Conservation (phyloP, 2,797 vertebrate species). For the Esox lucius region DNA sequence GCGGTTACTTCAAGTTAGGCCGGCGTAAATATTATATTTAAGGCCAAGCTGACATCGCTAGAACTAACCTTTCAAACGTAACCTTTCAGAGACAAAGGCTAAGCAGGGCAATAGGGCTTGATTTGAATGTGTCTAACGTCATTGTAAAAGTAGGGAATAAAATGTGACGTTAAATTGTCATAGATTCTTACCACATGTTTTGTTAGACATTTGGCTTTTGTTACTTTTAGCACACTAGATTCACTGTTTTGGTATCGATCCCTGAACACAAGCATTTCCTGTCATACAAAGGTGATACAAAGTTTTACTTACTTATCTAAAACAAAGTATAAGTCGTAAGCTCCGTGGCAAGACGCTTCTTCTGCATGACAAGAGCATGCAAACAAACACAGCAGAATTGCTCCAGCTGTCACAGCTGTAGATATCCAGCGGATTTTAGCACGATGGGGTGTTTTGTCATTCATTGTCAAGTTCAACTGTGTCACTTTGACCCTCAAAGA, state of each 20-base stretch:
- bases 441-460: constrained; percentile 11
- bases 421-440: constrained; percentile 30
- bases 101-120: not conserved
- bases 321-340: constrained; percentile 93
- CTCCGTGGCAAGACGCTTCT: constrained; percentile 82
- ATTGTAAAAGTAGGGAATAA: too few relatives aligned
- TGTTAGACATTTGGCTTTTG: not conserved
- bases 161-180: not conserved
- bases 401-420: constrained; percentile 10
- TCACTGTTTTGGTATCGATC: not conserved
- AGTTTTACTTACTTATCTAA: constrained; percentile 83
- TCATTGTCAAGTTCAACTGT: constrained; percentile 42
- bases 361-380: constrained; percentile 58
- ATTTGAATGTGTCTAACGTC: not conserved
- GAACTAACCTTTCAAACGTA: not conserved
- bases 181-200: not conserved
- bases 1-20: not conserved
- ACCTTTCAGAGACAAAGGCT: too few relatives aligned
- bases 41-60: not conserved
- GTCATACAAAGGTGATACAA: not conserved
- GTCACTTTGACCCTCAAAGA: not conserved
- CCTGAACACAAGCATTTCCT: not conserved
- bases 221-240: not conserved
- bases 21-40: not conserved
- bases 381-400: constrained; percentile 42